Evolutionary conservation across 2,113 vertebrate species (phyloP).

Genomic region (Falco punctatus): DNA sequence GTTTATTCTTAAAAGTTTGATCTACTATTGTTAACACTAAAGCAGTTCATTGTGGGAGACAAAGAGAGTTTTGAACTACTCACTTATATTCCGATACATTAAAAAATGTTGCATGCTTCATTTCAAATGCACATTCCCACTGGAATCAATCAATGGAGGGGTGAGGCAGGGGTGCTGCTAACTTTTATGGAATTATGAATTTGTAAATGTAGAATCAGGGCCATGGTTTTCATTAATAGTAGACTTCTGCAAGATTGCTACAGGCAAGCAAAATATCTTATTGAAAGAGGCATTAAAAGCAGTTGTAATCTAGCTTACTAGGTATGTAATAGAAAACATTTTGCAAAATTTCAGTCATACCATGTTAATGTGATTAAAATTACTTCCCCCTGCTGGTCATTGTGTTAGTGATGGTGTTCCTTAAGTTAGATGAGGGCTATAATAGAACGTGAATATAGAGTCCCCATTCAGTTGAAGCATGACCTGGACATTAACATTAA

Average conservation of each 20-base stretch:
- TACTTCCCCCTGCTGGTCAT: neutral
- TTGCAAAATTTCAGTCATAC: neutral
- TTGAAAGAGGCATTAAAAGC: neutral
- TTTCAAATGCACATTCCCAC: neutral
- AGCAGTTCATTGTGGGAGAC: neutral
- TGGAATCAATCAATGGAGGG: neutral
- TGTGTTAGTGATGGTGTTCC: neutral
- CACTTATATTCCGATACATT: neutral
- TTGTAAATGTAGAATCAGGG: neutral
- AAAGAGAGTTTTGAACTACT: neutral
- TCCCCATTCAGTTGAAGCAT: neutral
- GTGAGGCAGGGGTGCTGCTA: neutral
- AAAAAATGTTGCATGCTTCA: neutral
- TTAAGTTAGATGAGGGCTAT: neutral
- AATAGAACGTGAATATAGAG: neutral
- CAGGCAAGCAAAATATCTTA: neutral
- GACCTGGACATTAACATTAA: neutral
- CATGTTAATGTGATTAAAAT: neutral
- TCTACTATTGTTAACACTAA: neutral
- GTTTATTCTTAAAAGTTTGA: neutral
- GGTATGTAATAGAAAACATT: neutral
- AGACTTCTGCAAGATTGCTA: neutral
- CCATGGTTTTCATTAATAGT: neutral
- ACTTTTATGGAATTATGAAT: neutral
- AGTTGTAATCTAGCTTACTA: neutral